Percentiles rank a stretch among this genome's conserved stretches.
These are phyloP conservation scores for Criorhina ranunculi DNA, from an alignment of 2,888 invertebrate species.

Conservation along the genomic window DNA sequence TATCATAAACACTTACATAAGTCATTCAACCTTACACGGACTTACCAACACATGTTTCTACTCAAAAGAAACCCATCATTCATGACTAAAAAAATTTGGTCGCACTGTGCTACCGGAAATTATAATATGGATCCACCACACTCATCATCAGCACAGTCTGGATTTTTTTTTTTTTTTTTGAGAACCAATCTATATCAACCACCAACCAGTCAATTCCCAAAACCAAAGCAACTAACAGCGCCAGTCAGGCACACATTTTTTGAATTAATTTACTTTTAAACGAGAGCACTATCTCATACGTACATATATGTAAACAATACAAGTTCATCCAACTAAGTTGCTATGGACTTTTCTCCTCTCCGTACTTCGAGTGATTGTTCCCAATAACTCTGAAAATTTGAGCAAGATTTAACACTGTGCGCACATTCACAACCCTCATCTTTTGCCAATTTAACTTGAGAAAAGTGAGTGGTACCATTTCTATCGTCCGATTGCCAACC, in stretches of 20 bases:
- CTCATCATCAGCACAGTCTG: conserved; percentile 10
- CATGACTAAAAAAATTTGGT: not conserved
- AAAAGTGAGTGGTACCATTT: conserved; percentile 10
- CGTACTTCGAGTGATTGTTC: conserved; percentile 20
- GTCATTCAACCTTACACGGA: too few relatives aligned
- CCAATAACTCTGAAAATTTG: conserved; percentile 14
- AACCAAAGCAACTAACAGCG: conserved; percentile 1
- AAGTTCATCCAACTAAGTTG: conserved; percentile 3
- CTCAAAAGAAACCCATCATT: not conserved
- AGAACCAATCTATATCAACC: conserved; percentile 15
- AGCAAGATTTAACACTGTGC: conserved; percentile 1
- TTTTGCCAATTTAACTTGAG: conserved; percentile 58
- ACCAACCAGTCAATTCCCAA: conserved; percentile 21
- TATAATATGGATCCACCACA: conserved; percentile 17
- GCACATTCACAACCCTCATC: conserved; percentile 43
- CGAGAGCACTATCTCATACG: not conserved
- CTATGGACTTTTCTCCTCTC: not conserved
- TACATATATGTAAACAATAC: not conserved
- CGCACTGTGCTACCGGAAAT: conserved; percentile 55
- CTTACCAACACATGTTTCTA: not conserved
- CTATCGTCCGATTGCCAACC: not conserved
- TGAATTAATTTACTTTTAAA: conserved; percentile 15
- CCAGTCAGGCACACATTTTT: conserved; percentile 5
- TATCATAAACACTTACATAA: too few relatives aligned
- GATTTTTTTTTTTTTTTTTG: not conserved